Conservation (phyloP, 2,113 vertebrate species). For the Pelobates fuscus region DNA sequence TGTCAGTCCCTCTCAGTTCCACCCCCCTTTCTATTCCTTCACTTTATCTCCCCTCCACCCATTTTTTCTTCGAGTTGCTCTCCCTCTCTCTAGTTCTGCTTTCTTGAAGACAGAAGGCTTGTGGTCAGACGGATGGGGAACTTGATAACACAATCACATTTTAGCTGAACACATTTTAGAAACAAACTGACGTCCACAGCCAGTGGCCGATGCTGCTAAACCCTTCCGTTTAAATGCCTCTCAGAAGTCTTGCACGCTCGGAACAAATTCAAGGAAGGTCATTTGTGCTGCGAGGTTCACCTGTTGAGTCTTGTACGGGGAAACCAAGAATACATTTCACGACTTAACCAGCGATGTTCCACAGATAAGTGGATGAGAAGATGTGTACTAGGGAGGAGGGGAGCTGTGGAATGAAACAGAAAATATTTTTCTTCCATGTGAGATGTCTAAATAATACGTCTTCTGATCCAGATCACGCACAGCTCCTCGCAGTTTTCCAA, state of each 20-base stretch:
- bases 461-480: constrained; percentile 11
- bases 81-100: constrained; percentile 22
- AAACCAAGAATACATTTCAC: not conserved
- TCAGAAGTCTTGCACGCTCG: not conserved
- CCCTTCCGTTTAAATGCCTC: not conserved
- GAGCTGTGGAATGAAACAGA: not conserved
- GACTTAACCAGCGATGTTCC: not conserved
- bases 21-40: not conserved
- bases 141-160: not conserved
- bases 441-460: constrained; percentile 19
- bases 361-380: not conserved
- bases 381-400: not conserved
- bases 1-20: not conserved
- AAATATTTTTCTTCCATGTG: not conserved
- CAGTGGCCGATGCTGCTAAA: not conserved
- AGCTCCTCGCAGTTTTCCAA: not conserved
- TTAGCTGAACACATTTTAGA: no score
- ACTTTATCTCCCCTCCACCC: not conserved
- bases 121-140: constrained; percentile 13
- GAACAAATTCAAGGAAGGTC: not conserved
- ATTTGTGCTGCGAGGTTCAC: not conserved
- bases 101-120: constrained; percentile 28
- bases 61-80: constrained; percentile 8
- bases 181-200: no score
- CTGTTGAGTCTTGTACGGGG: constrained; percentile 12